Evolutionary conservation across 2,113 vertebrate genomes (phyloP).

Genomic region (Alaudala cheleensis): DNA sequence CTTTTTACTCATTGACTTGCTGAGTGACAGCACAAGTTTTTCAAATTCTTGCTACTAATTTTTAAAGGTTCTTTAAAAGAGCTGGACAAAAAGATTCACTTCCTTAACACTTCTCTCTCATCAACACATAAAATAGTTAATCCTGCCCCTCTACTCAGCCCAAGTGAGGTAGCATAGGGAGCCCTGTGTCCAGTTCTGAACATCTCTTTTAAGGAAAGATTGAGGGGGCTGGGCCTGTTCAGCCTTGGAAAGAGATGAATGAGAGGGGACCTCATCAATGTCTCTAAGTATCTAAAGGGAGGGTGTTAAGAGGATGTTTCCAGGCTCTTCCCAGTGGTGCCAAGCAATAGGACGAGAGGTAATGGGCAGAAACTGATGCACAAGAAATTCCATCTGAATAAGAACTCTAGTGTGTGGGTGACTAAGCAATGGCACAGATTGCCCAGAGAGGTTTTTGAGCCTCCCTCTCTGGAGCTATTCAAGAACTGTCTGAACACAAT

Average conservation of each 20-base stretch:
- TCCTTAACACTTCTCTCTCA: background rate
- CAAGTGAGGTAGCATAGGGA: background rate
- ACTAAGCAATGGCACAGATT: background rate
- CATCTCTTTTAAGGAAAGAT: background rate
- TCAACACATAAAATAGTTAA: background rate
- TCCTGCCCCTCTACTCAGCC: background rate
- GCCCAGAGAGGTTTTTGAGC: background rate
- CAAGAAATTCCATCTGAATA: background rate
- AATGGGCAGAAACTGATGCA: background rate
- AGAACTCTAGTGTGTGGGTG: rapidly evolving
- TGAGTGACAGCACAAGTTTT: background rate
- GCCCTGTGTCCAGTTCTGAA: background rate
- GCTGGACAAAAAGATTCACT: background rate
- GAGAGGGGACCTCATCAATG: no score
- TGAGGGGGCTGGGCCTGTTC: background rate
- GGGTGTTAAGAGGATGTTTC: background rate
- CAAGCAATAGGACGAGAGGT: background rate
- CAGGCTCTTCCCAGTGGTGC: background rate
- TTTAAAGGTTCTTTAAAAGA: background rate
- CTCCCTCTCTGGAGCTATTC: background rate
- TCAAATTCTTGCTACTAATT: background rate
- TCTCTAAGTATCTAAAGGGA: background rate
- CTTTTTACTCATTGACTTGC: background rate
- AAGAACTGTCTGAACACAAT: background rate
- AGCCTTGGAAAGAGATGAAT: background rate